These are phyloP conservation scores for Pogonocichla stellata DNA, from an alignment of 2,113 vertebrate genomes.

Conservation along the genomic window DNA sequence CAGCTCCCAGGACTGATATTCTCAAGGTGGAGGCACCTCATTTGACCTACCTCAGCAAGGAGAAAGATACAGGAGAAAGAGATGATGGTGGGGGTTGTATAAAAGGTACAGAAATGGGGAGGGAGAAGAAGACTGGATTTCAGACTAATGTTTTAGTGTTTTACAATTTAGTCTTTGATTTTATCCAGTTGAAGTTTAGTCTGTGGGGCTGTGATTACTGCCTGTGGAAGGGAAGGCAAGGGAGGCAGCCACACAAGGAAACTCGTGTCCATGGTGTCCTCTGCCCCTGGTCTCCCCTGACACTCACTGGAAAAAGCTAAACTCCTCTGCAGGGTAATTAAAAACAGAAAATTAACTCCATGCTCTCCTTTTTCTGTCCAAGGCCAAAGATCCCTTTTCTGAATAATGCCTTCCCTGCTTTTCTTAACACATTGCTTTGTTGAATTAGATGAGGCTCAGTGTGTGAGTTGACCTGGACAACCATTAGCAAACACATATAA, in stretches of 20 bases:
- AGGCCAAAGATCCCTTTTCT: neutral
- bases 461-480: neutral
- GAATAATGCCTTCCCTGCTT: neutral
- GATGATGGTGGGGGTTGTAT: neutral
- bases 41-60: neutral
- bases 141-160: neutral
- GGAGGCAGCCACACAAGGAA: neutral
- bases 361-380: neutral
- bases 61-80: neutral
- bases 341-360: neutral
- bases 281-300: neutral
- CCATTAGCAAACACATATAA: neutral
- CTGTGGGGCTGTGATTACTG: neutral
- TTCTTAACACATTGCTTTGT: neutral
- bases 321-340: neutral
- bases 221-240: neutral
- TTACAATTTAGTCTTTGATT: neutral
- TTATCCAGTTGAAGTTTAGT: neutral
- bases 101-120: neutral
- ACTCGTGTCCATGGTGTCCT: fast-evolving
- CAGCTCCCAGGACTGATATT: fast-evolving
- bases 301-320: neutral
- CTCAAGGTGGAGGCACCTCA: neutral
- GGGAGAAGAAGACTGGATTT: neutral
- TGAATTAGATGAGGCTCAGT: neutral